phyloP scores from a whole-genome alignment of 2,797 vertebrate genomes.

The Carapus acus region DNA sequence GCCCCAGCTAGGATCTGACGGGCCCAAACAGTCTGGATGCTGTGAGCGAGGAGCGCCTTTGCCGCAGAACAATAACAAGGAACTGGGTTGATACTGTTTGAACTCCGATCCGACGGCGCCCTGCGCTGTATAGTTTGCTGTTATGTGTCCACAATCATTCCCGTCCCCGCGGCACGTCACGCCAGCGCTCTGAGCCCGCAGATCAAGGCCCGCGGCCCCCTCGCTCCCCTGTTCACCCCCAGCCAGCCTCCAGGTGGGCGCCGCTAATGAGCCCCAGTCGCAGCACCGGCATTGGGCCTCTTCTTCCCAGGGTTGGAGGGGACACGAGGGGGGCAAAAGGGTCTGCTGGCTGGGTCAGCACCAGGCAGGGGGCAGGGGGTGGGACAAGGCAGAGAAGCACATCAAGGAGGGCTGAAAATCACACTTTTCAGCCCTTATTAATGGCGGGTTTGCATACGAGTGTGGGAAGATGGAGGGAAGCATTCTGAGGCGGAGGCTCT shows the following conservation, averaged over 20 bases:
- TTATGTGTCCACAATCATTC: conserved; percentile 32
- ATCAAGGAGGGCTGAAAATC: conserved; percentile 53
- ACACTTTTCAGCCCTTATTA: conserved; percentile 63
- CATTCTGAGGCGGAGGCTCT: conserved; percentile 51
- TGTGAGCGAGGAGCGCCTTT: conserved; percentile 32
- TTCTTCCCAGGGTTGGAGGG: conserved; percentile 65
- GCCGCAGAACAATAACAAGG: conserved; percentile 60
- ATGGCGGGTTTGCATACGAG: conserved; percentile 59
- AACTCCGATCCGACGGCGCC: conserved; percentile 37
- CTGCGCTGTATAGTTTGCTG: conserved; percentile 29
- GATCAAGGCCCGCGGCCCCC: conserved; percentile 78
- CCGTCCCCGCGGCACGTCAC: conserved; percentile 63
- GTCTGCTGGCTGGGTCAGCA: conserved; percentile 67
- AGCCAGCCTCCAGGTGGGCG: conserved; percentile 79
- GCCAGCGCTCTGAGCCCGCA: conserved; percentile 70
- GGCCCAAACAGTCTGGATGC: conserved; percentile 22
- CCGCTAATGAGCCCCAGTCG: conserved; percentile 81
- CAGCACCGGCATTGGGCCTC: conserved; percentile 67
- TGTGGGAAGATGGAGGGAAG: conserved; percentile 63
- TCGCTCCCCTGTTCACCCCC: conserved; percentile 64
- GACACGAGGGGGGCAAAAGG: conserved; percentile 42
- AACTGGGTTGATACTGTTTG: conserved; percentile 53
- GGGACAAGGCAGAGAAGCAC: conserved; percentile 54
- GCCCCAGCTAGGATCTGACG: conserved; percentile 9
- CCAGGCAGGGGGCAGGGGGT: conserved; percentile 64